Base-by-base conservation (phyloP, 2,113 vertebrate species). In the Chaetura pelagica region DNA sequence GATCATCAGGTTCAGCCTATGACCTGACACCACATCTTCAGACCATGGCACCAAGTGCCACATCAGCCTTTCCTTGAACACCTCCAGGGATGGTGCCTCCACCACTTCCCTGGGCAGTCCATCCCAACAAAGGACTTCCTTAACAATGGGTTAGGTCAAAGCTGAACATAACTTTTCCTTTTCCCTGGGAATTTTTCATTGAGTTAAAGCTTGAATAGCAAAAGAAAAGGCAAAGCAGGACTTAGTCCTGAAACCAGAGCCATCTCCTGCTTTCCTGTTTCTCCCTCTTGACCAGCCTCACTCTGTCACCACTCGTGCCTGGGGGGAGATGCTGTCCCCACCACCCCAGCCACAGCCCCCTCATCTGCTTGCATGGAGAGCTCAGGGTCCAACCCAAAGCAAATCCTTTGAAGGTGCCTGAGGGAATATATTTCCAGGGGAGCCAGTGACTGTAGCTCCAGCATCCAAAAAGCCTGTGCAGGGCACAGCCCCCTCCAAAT, bases 301-400 rank as follows among this genome's bases (percentile, higher is more conserved):
- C 69, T 58, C n/a, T 1, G 0, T 3, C 27, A 17, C 9, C 35
- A 2, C 26, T 44, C 3, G 0, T 44, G 55, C 30, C 35, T 1
- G 14, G 30, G 49, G 38, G 34, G 40, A 57, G 40, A 32, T 27
- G 40, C 57, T 64, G 42, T 42, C 57, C 49, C 34, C 57, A 10
- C 34, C 23, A 1, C n/a, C 40, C 32, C 44, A 19, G 49, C 49
- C 17, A 51, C 2, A 3, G 11, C 8, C 5, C 1, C 26, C 26
- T 81, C 6, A 0, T 48, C n/a, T 55, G 63, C 71, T 42, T 34
- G n/a, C 6, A 3, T 8, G 35, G 44, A 20, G n/a, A 40, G 35
- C 59, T 29, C 38, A 40, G 34, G 42, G 23, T 38, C 54, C 26
- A 14, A 38, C 3, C 4, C 72, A 42, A 11, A 48, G 35, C n/a